These are phyloP conservation scores for Lontra canadensis DNA, from an alignment of 2,113 vertebrate genomes.

Conservation along the genomic window DNA sequence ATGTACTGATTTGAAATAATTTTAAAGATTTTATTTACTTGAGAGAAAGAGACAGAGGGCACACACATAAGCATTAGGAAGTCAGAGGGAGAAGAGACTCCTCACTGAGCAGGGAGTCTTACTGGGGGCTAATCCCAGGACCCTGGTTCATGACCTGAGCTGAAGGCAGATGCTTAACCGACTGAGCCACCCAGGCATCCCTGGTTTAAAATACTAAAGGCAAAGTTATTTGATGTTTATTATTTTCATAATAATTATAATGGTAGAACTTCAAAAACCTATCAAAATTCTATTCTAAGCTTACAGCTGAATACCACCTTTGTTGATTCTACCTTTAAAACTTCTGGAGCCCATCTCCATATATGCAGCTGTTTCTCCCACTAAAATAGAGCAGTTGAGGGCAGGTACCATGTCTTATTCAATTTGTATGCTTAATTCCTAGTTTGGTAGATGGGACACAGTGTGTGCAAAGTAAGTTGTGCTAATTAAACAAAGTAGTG, in stretches of 20 bases:
- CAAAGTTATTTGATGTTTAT: background rate
- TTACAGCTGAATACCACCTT: background rate
- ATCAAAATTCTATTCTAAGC: background rate
- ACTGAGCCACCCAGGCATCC: background rate
- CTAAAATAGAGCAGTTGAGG: background rate
- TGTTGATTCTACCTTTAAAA: background rate
- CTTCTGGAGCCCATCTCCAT: background rate
- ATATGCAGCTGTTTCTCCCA: background rate
- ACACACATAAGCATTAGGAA: too few relatives aligned
- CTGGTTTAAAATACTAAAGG: constrained; percentile 18
- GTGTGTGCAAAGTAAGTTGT: background rate
- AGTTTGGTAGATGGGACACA: background rate
- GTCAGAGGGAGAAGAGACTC: background rate
- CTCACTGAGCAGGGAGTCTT: background rate
- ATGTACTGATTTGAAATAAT: background rate
- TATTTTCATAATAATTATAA: background rate
- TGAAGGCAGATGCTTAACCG: background rate
- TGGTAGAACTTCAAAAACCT: background rate
- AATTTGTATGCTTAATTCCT: background rate
- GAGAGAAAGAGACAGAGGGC: background rate
- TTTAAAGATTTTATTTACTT: background rate
- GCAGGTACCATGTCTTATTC: background rate
- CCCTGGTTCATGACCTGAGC: background rate
- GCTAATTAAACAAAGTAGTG: background rate
- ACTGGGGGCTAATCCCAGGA: background rate